Evolutionary conservation across 1,140 invertebrate species (phyloP).

Genomic region (Trichoplusia ni): DNA sequence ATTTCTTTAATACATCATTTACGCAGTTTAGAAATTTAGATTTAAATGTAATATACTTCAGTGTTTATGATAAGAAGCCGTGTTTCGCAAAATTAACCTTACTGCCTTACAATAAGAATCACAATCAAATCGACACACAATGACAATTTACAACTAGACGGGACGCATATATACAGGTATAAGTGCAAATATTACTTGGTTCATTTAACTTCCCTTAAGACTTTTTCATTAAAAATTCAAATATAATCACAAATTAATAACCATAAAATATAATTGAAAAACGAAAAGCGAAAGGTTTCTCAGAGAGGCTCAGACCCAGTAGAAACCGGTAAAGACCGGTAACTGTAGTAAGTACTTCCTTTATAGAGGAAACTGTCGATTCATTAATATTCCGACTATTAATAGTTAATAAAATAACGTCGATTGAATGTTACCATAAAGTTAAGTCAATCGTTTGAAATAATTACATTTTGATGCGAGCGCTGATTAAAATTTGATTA

Average conservation of each 20-base stretch:
- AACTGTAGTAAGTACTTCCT: slow-evolving; percentile 15
- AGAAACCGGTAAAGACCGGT: slow-evolving; percentile 1
- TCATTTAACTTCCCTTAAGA: too few species aligned
- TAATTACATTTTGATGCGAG: too few species aligned
- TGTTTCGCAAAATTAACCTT: too few species aligned
- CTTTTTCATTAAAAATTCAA: neutral
- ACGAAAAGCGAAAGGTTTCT: slow-evolving; percentile 1
- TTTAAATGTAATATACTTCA: too few species aligned
- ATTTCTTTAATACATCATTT: too few species aligned
- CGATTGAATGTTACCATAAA: slow-evolving; percentile 6
- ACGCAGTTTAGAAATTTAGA: too few species aligned
- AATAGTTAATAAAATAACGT: slow-evolving; percentile 12
- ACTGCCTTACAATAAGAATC: too few species aligned
- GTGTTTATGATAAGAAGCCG: too few species aligned
- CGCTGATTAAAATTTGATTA: slow-evolving; percentile 11
- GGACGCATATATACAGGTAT: too few species aligned
- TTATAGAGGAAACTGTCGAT: neutral
- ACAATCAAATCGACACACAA: too few species aligned
- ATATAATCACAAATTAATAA: neutral
- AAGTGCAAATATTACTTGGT: too few species aligned
- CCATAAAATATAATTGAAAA: neutral
- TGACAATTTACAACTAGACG: too few species aligned
- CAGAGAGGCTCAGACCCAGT: neutral
- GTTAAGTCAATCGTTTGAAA: neutral
- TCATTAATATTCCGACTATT: slow-evolving; percentile 17